Conservation (phyloP, 2,888 invertebrate species). For the Ischnus inquisitorius region DNA sequence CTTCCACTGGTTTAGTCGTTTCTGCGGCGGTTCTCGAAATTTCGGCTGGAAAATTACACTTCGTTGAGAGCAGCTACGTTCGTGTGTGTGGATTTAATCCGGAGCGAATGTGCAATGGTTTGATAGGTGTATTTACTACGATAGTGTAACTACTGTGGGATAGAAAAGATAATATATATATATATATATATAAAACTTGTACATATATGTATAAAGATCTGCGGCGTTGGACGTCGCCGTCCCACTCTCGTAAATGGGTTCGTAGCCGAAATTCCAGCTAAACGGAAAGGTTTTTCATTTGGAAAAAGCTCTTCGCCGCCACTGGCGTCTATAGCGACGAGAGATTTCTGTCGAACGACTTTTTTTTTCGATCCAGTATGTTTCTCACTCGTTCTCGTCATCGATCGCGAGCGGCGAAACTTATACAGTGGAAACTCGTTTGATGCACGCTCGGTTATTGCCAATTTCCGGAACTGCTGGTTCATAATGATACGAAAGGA, state of each 20-base stretch:
- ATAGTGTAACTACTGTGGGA: neutral
- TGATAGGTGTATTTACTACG: slow-evolving; percentile 56
- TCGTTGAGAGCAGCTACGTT: slow-evolving; percentile 27
- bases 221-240: slow-evolving; percentile 49
- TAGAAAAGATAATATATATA: slow-evolving; percentile 13
- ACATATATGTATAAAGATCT: slow-evolving; percentile 10
- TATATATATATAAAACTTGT: neutral
- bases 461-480: no score
- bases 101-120: slow-evolving; percentile 48
- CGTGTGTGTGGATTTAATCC: slow-evolving; percentile 51
- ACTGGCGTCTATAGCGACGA: neutral
- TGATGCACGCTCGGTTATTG: no score
- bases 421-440: no score
- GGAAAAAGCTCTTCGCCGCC: slow-evolving; percentile 55
- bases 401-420: neutral
- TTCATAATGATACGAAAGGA: no score
- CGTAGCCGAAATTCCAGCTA: slow-evolving; percentile 61
- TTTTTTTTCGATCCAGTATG: slow-evolving; percentile 73
- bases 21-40: slow-evolving; percentile 63
- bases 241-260: slow-evolving; percentile 74
- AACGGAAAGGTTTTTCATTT: slow-evolving; percentile 68
- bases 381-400: slow-evolving; percentile 67
- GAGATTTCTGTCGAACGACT: slow-evolving; percentile 72
- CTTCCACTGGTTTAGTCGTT: slow-evolving; percentile 53
- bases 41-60: slow-evolving; percentile 67